Conservation (phyloP, 2,113 vertebrate genomes). For the Meleagris gallopavo region DNA sequence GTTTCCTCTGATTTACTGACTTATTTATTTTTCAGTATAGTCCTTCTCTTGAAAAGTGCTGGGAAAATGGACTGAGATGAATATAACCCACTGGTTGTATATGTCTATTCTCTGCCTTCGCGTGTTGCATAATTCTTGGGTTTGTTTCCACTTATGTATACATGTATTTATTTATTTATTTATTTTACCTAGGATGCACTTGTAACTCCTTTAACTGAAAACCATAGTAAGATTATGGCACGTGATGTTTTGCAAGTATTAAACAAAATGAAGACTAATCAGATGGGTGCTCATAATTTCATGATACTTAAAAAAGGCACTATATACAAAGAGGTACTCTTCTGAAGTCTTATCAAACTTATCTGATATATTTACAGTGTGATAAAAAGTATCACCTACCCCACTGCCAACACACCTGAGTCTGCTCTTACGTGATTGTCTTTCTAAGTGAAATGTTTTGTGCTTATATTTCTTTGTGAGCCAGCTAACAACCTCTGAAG, state of each 20-base stretch:
- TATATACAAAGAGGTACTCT: background rate
- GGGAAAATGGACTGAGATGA: background rate
- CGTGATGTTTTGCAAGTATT: background rate
- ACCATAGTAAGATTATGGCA: background rate
- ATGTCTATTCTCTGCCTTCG: background rate
- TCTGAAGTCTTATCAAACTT: background rate
- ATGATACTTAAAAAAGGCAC: background rate
- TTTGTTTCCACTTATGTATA: background rate
- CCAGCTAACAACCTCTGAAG: background rate
- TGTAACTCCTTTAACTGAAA: background rate
- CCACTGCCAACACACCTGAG: background rate
- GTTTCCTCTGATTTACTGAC: background rate
- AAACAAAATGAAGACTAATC: background rate
- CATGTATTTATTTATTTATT: too few relatives aligned
- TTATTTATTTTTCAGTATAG: background rate
- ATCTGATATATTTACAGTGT: background rate
- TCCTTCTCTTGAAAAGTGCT: background rate
- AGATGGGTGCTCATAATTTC: background rate
- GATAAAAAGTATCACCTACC: background rate
- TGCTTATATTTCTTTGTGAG: background rate
- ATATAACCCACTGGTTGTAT: background rate
- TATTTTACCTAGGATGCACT: rapidly evolving
- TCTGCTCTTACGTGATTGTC: background rate
- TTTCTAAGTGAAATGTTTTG: background rate
- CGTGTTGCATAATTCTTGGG: background rate